These are phyloP conservation scores for Aplocera efformata DNA, from an alignment of 2,888 invertebrate genomes.

Conservation along the genomic window DNA sequence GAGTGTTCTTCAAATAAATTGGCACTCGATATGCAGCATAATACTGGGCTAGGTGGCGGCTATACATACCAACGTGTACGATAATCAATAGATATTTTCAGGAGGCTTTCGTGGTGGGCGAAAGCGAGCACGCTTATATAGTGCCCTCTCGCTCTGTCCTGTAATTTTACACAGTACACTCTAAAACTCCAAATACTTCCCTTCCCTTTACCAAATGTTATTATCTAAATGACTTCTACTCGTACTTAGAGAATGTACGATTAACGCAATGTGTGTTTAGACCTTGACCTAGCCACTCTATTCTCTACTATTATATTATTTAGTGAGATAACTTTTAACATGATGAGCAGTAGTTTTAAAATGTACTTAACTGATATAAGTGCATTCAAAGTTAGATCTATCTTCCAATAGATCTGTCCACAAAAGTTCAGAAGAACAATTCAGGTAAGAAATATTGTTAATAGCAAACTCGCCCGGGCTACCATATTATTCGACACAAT, in stretches of 20 bases:
- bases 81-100: slow-evolving; percentile 81
- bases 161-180: slow-evolving; percentile 64
- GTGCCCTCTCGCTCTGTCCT: slow-evolving; percentile 59
- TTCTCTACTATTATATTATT: too few relatives aligned
- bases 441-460: slow-evolving; percentile 14
- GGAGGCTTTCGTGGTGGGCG: slow-evolving; percentile 75
- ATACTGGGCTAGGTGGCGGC: slow-evolving; percentile 63
- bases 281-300: slow-evolving; percentile 20
- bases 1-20: slow-evolving; percentile 74
- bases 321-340: too few relatives aligned
- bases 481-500: slow-evolving; percentile 23
- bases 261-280: neutral
- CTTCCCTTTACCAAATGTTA: slow-evolving; percentile 17
- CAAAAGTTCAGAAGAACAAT: too few relatives aligned
- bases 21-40: slow-evolving; percentile 68
- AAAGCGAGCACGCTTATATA: slow-evolving; percentile 49
- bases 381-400: too few relatives aligned
- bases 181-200: slow-evolving; percentile 39
- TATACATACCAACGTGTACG: slow-evolving; percentile 68
- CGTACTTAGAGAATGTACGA: slow-evolving; percentile 9
- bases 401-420: too few relatives aligned
- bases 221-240: neutral
- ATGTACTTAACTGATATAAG: too few relatives aligned
- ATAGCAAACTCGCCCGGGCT: neutral
- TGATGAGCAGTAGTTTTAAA: too few relatives aligned